Evolutionary conservation across 2,113 vertebrate genomes (phyloP), one percentile per base, ranked within the genome.

Genomic region (Ciconia stormi): DNA sequence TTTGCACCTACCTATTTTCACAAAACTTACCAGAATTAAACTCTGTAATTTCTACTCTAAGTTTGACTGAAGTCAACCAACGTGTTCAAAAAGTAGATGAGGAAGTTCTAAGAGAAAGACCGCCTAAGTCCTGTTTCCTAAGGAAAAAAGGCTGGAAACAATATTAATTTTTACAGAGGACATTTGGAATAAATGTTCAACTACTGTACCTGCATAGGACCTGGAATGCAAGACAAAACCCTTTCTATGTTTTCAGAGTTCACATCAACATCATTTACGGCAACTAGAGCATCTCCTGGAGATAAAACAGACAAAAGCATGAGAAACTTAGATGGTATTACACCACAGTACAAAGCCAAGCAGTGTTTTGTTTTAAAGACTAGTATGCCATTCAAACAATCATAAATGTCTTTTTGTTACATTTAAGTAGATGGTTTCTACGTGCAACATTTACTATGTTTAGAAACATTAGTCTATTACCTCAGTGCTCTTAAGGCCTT

Each of bases 231-330:
- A 84, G 99, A 99, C 72, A 99, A 97, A 97, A 99, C 99, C 81
- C 99, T 98, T 96, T 99, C 99, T 22, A 99, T 99, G 96, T 99
- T 99, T 97, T 99, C 99, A 11, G 98, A 97, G 58, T 98, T 99
- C 89, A 99, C 99, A 27, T 99, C 99, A n/a, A 99, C 99, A 81
- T 99, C 99, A 21, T 99, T 99, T 87, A 99, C 98, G 10, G 99
- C 99, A 86, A 99, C 95, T 26, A 99, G 99, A 78, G 97, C 97
- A 89, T 99, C 99, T 47, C 99, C 99, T 99, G 96, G 77, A 96
- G 82, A 55, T 47, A 71, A 96, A 63, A 81, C n/a, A 95, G 77
- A 91, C 38, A 96, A 61, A 94, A 92, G 67, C 79, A 70, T 32
- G 7, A 82, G 32, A 71, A 92, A 74, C 9, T 93, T 77, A 94